phyloP scores from a whole-genome alignment of 2,888 invertebrate species.

The Philereme vetulata region DNA sequence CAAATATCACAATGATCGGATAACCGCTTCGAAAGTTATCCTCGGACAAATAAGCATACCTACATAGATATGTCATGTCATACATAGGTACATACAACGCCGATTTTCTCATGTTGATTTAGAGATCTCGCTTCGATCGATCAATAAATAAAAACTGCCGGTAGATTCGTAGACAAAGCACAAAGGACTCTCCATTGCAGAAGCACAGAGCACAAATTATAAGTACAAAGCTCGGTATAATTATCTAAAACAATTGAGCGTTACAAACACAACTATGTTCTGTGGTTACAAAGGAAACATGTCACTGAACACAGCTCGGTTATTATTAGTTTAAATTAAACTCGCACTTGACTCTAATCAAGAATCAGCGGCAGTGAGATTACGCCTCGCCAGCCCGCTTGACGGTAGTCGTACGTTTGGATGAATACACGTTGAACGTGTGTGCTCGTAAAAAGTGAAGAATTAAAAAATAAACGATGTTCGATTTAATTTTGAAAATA shows the following conservation, averaged over 20 bases:
- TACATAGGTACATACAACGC: too few species aligned
- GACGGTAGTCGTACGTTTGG: constrained; percentile 17
- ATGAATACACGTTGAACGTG: constrained; percentile 6
- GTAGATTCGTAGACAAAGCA: too few species aligned
- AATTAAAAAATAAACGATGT: constrained; percentile 23
- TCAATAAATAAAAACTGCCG: too few species aligned
- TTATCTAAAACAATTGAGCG: background rate
- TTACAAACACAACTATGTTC: background rate
- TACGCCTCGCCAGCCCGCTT: constrained; percentile 6
- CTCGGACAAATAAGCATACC: too few species aligned
- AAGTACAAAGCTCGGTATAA: too few species aligned
- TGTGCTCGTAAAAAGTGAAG: constrained; percentile 2
- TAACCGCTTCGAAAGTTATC: too few species aligned
- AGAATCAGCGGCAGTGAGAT: constrained; percentile 12
- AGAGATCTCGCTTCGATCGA: too few species aligned
- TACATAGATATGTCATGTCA: too few species aligned
- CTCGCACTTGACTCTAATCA: constrained; percentile 17
- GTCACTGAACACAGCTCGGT: constrained; percentile 6
- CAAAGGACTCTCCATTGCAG: too few species aligned
- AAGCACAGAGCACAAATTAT: too few species aligned
- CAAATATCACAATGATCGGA: too few species aligned
- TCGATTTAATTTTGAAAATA: constrained; percentile 31
- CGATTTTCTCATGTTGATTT: too few species aligned
- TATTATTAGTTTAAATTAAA: constrained; percentile 24
- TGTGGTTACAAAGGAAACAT: constrained; percentile 12